Evolutionary conservation across 2,888 invertebrate genomes (phyloP).

Genomic region (Drosophila meridiana): DNA sequence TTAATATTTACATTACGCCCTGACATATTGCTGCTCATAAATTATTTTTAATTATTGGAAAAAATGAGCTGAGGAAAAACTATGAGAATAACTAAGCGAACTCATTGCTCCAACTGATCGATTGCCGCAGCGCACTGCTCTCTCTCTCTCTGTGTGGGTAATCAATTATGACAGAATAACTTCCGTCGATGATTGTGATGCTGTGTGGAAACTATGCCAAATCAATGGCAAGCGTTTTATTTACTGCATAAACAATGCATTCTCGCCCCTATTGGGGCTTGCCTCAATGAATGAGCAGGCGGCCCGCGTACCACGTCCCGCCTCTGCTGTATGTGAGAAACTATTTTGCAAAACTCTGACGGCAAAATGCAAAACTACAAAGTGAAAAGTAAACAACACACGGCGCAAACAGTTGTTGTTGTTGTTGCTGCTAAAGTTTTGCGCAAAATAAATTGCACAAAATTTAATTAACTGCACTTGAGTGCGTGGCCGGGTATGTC

Average conservation of each 20-base stretch:
- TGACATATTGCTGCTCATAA: slow-evolving; percentile 75
- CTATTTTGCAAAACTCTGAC: slow-evolving; percentile 58
- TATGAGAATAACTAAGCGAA: slow-evolving; percentile 27
- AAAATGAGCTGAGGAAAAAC: slow-evolving; percentile 38
- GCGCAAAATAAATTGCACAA: slow-evolving; percentile 76
- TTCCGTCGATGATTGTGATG: slow-evolving; percentile 25
- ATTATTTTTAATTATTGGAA: slow-evolving; percentile 76
- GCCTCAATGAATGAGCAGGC: slow-evolving; percentile 6
- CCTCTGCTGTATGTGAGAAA: slow-evolving; percentile 42
- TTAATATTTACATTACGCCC: slow-evolving; percentile 64
- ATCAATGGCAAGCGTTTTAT: slow-evolving; percentile 63
- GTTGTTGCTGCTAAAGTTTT: slow-evolving; percentile 64
- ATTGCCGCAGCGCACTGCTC: slow-evolving; percentile 28
- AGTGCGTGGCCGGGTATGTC: slow-evolving; percentile 63
- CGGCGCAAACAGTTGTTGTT: slow-evolving; percentile 40
- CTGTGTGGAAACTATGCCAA: slow-evolving; percentile 62
- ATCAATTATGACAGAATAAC: slow-evolving; percentile 46
- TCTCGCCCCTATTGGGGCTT: slow-evolving; percentile 4
- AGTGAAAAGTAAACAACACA: slow-evolving; percentile 75
- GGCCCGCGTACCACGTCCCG: background rate
- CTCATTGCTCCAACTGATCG: slow-evolving; percentile 53
- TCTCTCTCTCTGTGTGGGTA: slow-evolving; percentile 42
- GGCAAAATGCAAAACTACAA: slow-evolving; percentile 74
- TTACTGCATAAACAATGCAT: slow-evolving; percentile 58
- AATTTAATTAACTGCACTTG: slow-evolving; percentile 79